These are phyloP conservation scores for Macropis europaea DNA, from an alignment of 2,888 invertebrate genomes.

Conservation along the genomic window DNA sequence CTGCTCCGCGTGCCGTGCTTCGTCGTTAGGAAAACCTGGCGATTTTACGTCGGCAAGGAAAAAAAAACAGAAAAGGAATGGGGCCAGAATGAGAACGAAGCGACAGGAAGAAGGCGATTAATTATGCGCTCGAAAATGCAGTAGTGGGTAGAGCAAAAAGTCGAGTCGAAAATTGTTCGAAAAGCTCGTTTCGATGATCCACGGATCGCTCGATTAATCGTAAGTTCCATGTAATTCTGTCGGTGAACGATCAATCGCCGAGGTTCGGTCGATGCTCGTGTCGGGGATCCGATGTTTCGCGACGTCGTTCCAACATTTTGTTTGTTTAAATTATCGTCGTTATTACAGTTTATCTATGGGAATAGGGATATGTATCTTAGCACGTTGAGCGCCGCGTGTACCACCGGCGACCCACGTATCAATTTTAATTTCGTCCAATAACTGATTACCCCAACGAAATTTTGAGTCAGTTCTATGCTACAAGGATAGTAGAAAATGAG, in stretches of 20 bases:
- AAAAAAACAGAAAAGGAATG: background rate
- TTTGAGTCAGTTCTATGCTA: too few relatives aligned
- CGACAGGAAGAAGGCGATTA: slow-evolving; percentile 36
- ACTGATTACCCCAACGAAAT: too few relatives aligned
- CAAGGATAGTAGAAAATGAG: too few relatives aligned
- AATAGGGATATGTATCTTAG: too few relatives aligned
- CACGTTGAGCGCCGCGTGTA: too few relatives aligned
- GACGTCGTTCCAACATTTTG: background rate
- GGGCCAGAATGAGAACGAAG: slow-evolving; percentile 24
- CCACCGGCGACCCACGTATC: too few relatives aligned
- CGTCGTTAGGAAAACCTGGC: background rate
- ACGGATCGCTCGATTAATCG: background rate
- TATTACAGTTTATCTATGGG: too few relatives aligned
- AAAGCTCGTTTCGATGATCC: background rate
- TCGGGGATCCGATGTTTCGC: background rate
- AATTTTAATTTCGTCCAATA: too few relatives aligned
- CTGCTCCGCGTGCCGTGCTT: slow-evolving; percentile 19
- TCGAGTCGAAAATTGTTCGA: background rate
- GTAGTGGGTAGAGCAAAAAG: slow-evolving; percentile 1
- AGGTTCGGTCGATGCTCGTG: background rate
- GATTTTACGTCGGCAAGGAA: too few relatives aligned
- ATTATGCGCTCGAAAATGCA: slow-evolving; percentile 33
- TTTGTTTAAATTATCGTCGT: too few relatives aligned
- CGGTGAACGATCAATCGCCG: background rate
- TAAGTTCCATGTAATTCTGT: background rate